Evolutionary conservation across 2,888 invertebrate genomes (phyloP), one percentile per base, ranked within the genome.

Genomic region (Acleris cristana): DNA sequence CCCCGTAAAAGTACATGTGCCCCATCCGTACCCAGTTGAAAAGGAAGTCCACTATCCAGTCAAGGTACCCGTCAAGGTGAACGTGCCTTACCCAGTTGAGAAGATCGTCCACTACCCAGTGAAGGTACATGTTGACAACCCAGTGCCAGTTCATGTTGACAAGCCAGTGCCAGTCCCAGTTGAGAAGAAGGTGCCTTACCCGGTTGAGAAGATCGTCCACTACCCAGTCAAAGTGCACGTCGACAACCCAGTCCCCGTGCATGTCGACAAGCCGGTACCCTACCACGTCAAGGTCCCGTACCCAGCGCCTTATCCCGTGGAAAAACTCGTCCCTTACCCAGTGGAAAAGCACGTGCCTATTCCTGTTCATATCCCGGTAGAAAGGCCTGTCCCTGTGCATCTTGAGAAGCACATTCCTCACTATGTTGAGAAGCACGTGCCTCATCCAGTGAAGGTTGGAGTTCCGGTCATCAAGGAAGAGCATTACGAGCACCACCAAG

Each of bases 221-320:
- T 95, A 95, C 82, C 96, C 96, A 62, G 96, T 96, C 2, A 95
- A 96, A 83, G 94, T 95, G 54, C 93, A 89, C 57, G 93, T 94
- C 45, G 95, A 96, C 55, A 94, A 95, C 78, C 96, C 95, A 52
- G 94, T 96, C 6, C 96, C 96, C 8, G 95, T 96, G 18, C 95
- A 95, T 70, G 96, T 97, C 2, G 96, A 96, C 71, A 96, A 96
- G 81, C 96, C 95, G 49, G 96, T 96, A 72, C 97, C 97, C 34
- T 95, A 95, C 76, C 94, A 93, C 58, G 96, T 97, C 7, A 96
- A 96, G 81, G 96, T 96, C 30, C 96, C 94, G 12, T 94, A 95
- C 48, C 96, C 96, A 18, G 94, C 94, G 10, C 96, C 96, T 26
- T 96, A 95, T 83, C 95, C 95, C 21, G 95, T 95, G 0, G 94